Base-by-base conservation (phyloP, 1,140 invertebrate species). In the Neodiprion lecontei region DNA sequence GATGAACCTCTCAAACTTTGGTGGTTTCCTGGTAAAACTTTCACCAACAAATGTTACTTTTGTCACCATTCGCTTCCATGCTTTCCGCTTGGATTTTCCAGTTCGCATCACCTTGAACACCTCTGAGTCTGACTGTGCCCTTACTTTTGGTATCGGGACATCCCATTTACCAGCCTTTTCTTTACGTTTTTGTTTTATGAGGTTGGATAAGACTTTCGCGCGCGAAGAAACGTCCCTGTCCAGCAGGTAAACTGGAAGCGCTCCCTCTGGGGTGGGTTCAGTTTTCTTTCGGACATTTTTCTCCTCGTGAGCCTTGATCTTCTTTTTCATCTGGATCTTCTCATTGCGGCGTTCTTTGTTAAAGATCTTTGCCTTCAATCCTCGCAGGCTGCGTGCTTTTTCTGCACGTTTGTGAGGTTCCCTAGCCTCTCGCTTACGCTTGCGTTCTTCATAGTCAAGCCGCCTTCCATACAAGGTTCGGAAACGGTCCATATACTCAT, bases 131-230 rank as follows among this genome's bases (percentile, higher is more conserved):
- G 96, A 96, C 80, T 99, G 97, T 1, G 97, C 97, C 84, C 93
- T 92, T 0, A 99, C 98, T 93, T 99, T 99, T 0, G 99, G 98
- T 82, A 99, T 95, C 0, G 99, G 99, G 0, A 99, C 99, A 83
- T 99, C 96, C 98, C 98, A 99, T 92, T 99, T 99, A 0, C 98
- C 99, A 74, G 97, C 98, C 85, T 99, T 99, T 88, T 99, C 98
- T 89, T 99, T 99, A 1, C 99, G 91, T 88, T 99, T 99, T 87
- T 99, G 98, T 90, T 99, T 99, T 74, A 99, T 98, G 95, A 99
- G 99, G 85, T 99, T 99, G 0, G 98, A 99, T 0, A 99, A 89
- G 21, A 99, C 94, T 89, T 99, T 99, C 5, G 98, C 97, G 69
- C 95, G 91, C 5, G 93, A 94, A 79, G 99, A 96, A n/a, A 96